Evolutionary conservation across 2,888 invertebrate species (phyloP), one percentile per base, ranked within the genome.

Genomic region (Microctonus hyperodae): DNA sequence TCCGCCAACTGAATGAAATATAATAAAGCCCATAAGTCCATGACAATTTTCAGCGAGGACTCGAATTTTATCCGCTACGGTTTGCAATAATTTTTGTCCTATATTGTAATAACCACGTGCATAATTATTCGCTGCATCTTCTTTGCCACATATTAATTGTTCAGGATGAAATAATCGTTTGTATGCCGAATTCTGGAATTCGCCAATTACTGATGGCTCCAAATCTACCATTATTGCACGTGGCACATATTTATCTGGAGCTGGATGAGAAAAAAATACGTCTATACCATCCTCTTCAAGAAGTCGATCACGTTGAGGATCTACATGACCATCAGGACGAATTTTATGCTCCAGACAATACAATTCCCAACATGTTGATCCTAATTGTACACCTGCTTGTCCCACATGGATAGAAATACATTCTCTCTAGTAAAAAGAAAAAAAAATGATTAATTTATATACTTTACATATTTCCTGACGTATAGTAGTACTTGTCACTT

Each of bases 171-270:
- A 88, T 22, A 88, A 80, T 67, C 84, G 81, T 20, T 85, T 81
- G 75, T 86, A 87, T 13, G 84, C 76, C 9, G 73, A 73, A 65
- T 67, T 71, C 60, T 64, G 70, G 57, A 73, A 73, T 55, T 71
- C 69, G 59, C 71, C 73, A 35, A 75, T 65, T 20, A 89, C 88
- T 63, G 88, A 88, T 23, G 88, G 88, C 76, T 89, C 88, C 65
- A 89, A 80, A 75, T 89, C 88, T 33, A 88, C 87, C 78, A 88
- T 87, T 37, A 88, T 85, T 16, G 82, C 85, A 55, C 88, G 80
- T 13, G 88, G 88, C 0, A 88, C 88, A 75, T 88, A 88, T 74
- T 89, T 88, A 25, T 87, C 88, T 58, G 85, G 81, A 53, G 86
- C 86, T 22, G 88, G 87, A 77, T 88, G 87, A 23, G 68, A 69